A percentile compares a stretch with the other conserved stretches of the same genome.
Conservation (phyloP, 2,888 invertebrate genomes). For the Caenorhabditis macrosperma region DNA sequence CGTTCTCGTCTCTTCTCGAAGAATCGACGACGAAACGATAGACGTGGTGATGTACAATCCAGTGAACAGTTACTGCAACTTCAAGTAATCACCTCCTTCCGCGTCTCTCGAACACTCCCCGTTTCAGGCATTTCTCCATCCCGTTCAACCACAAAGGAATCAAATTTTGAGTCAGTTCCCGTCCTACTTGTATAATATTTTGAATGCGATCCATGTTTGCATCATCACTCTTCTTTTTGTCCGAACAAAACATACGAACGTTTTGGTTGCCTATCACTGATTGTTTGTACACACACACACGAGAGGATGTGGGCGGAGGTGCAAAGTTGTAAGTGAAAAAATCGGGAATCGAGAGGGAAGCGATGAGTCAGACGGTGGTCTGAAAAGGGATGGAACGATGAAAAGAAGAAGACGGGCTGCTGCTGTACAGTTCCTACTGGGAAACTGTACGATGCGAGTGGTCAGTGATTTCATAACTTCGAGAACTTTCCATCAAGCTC, state of each 20-base stretch:
- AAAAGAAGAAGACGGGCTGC: slow-evolving; percentile 6
- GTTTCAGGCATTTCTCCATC: slow-evolving; percentile 49
- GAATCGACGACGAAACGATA: slow-evolving; percentile 12
- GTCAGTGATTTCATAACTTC: not conserved
- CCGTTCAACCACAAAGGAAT: slow-evolving; percentile 45
- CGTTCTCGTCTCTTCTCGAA: slow-evolving; percentile 22
- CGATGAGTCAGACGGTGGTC: slow-evolving; percentile 21
- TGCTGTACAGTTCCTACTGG: slow-evolving; percentile 8
- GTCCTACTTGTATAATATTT: slow-evolving; percentile 17
- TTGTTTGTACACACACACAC: slow-evolving; percentile 49
- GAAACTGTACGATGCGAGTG: too few relatives aligned
- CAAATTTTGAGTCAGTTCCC: slow-evolving; percentile 38
- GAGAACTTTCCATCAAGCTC: slow-evolving; percentile 14
- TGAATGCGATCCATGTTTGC: not conserved
- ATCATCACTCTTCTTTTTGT: slow-evolving; percentile 20
- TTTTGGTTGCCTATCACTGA: slow-evolving; percentile 54
- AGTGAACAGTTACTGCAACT: slow-evolving; percentile 21
- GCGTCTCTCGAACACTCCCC: not conserved
- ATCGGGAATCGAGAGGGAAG: slow-evolving; percentile 19
- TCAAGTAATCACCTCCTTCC: slow-evolving; percentile 19
- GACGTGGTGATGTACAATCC: slow-evolving; percentile 47
- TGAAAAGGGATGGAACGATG: slow-evolving; percentile 5
- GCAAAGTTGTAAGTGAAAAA: slow-evolving; percentile 31
- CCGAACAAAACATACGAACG: slow-evolving; percentile 43
- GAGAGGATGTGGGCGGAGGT: slow-evolving; percentile 43